Conservation (phyloP, 1,140 invertebrate species). For the Ylistrum balloti region DNA sequence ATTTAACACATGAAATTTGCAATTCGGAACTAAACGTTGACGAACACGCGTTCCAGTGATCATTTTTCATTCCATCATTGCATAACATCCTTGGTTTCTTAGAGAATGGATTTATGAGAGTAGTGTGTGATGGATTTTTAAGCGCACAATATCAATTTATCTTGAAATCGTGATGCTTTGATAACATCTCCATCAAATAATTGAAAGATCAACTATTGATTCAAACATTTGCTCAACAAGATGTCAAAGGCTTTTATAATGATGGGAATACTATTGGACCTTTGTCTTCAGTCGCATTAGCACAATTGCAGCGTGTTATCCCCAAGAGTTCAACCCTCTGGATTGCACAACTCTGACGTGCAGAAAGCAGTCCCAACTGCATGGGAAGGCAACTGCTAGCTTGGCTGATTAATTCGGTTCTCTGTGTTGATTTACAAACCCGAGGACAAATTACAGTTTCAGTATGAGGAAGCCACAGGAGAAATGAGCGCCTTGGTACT, state of each 20-base stretch:
- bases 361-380: constrained; percentile 31
- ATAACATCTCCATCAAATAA: constrained; percentile 9
- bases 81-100: not conserved
- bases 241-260: not conserved
- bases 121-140: not conserved
- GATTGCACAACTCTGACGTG: not conserved
- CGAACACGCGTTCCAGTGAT: not conserved
- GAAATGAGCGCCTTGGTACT: not conserved
- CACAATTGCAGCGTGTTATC: constrained; percentile 2
- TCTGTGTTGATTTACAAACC: constrained; percentile 34
- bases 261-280: not conserved
- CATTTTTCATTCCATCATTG: not conserved
- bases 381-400: not conserved
- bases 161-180: constrained; percentile 4
- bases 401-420: constrained; percentile 19
- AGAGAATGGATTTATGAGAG: not conserved
- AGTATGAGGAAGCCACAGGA: constrained; percentile 1
- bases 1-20: not conserved
- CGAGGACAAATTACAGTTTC: constrained; percentile 30
- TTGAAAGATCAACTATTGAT: constrained; percentile 12
- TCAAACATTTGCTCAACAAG: constrained; percentile 22
- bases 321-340: not conserved
- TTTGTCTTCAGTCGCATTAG: not conserved
- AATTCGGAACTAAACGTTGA: not conserved
- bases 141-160: constrained; percentile 34